Evolutionary conservation across 2,113 vertebrate species (phyloP), one percentile per base, ranked within the genome.

Genomic region (Bagarius yarrelli): DNA sequence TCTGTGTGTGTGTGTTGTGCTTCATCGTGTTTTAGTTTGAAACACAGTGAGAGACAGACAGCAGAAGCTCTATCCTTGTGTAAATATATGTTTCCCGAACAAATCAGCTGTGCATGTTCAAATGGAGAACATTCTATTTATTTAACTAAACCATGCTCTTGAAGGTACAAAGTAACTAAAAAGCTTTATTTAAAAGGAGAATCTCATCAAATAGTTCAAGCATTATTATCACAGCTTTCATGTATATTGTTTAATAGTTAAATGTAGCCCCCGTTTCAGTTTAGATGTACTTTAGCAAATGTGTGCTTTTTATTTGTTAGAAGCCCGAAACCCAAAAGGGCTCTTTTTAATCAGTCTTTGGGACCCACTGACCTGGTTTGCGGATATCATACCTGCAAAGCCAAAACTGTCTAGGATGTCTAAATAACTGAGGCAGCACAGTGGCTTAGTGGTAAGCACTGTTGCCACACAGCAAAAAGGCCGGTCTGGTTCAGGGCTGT

Each of bases 121-220:
- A 92, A 93, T 91, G 92, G 91, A 93, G 93, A 93, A 87, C 91
- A 86, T 93, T 94, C 94, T 94, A 94, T 94, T 94, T 94, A 94
- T 94, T 94, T 93, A 93, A 92, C 91, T 94, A 91, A 92, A 93
- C 92, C 93, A 91, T 91, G 92, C 91, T 93, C 91, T 92, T 92
- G 91, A 92, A 93, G 91, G 91, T 94, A 92, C 92, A 91, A 90
- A 91, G 88, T 93, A 93, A 92, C 87, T 91, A 89, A 92, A 89
- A 92, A 93, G 90, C 91, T 95, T 94, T 93, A 94, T 94, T 95
- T 94, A 91, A 94, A 90, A 93, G 88, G 92, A 89, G 19, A 88
- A 85, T 87, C 88, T 85, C 88, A 89, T 93, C 88, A 88, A 91
- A 89, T 83, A 82, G 81, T 78, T 70, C 86, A 89, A 89, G 86